Percentiles rank a stretch among this genome's conserved stretches.
phyloP scores from a whole-genome alignment of 2,797 vertebrate species.

The Spondyliosoma cantharus region DNA sequence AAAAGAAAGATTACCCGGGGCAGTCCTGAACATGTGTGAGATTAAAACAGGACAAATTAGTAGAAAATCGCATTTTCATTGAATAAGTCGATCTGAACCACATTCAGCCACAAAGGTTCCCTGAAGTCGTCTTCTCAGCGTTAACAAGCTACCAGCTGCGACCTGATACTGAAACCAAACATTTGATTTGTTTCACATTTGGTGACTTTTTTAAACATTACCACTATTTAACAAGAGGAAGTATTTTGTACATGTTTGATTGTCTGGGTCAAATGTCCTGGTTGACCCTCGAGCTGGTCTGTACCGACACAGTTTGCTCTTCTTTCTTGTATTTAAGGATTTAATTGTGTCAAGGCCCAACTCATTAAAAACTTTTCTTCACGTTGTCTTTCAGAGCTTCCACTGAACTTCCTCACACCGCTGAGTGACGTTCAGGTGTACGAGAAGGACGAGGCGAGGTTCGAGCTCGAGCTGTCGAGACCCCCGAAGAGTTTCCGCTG shows the following conservation, averaged over 20 bases:
- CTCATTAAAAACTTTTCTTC: not conserved
- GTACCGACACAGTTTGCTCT: not conserved
- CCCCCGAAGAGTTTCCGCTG: slow-evolving; percentile 91
- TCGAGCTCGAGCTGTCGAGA: slow-evolving; percentile 95
- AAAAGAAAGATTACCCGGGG: not conserved
- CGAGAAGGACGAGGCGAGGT: slow-evolving; percentile 96
- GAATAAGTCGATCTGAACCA: not conserved
- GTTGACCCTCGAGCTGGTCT: not conserved
- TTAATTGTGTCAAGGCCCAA: not conserved
- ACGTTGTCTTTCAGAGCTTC: slow-evolving; percentile 86
- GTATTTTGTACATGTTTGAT: too few relatives aligned
- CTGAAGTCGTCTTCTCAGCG: not conserved
- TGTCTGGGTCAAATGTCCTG: not conserved
- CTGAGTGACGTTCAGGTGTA: slow-evolving; percentile 94
- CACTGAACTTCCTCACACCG: slow-evolving; percentile 93
- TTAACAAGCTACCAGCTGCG: too few relatives aligned
- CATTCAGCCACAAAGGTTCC: too few relatives aligned
- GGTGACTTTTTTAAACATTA: not conserved
- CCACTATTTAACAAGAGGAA: too few relatives aligned
- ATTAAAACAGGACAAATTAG: not conserved
- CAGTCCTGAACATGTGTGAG: not conserved
- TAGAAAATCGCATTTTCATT: not conserved
- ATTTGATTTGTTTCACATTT: not conserved
- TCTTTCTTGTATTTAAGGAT: not conserved
- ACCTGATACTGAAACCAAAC: not conserved